Evolutionary conservation across 2,888 invertebrate species (phyloP), one percentile per base, ranked within the genome.

Genomic region (Ligdia adustata): DNA sequence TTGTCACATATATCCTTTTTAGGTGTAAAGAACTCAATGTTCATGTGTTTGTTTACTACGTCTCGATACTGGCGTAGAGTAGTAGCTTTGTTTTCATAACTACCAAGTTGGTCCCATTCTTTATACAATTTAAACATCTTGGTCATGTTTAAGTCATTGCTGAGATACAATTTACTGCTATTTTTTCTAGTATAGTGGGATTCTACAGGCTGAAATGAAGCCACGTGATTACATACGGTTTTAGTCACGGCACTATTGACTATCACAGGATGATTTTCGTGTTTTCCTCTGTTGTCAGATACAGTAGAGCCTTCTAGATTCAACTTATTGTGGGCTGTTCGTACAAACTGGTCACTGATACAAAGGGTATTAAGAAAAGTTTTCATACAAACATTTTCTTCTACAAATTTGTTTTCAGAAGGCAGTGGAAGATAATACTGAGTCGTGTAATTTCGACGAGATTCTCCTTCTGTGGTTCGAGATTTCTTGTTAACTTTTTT

Each of bases 71-170:
- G 55, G 2, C 55, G 32, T 39, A 27, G 11, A 9, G 52, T 49
- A 4, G 27, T 9, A 3, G 48, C 55, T 31, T 12, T 46, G 24
- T 43, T 52, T 13, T 45, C 28, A 38, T 52, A 50, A 4, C 22
- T 41, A 14, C 2, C 3, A 18, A 43, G 20, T 15, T 50, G 13
- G 7, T 15, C n/a, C 57, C 54, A 57, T n/a, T 57, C 50, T 22
- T 47, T 38, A 18, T 55, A 56, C 22, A 59, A 16, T 12, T 20
- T 6, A 52, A 52, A 55, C 47, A 56, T 51, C 12, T 45, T 55
- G 12, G 5, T 29, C 2, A 59, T 29, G 9, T 13, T 43, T 5
- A 55, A 28, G 5, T 24, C 22, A 20, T 38, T 41, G 27, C 49
- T 46, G 9, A 55, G 26, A 20, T 56, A 56, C 26, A 52, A 31